Base-by-base conservation (phyloP, 1,140 invertebrate genomes). In the Wasmannia auropunctata region DNA sequence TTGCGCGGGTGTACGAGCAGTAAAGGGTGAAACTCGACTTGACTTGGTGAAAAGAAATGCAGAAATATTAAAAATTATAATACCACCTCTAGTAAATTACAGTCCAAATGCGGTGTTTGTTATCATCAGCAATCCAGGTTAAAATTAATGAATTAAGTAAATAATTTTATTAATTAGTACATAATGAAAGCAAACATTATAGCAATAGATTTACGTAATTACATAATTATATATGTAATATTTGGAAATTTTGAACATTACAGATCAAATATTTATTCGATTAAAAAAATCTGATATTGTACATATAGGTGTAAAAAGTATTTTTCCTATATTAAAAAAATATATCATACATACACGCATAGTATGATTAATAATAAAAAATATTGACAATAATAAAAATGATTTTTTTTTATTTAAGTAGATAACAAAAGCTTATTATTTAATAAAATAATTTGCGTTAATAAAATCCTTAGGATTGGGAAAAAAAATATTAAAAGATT, bases 111-210 rank as follows among this genome's bases (percentile, higher is more conserved):
- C 96, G 43, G 94, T 97, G 34, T 94, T 97, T 72, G 8, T 97
- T 6, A 92, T 97, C 72, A 95, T 96, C 7, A 95, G 96, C n/a
- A 97, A 97, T 93, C 96, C 96, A 93, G 96, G 96, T 96, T 92
- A 11, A 65, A 51, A 86, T 60, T 16, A 49, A 69, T 85, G 51
- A 46, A 74, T 79, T n/a, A n/a, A 31, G 8, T 40, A 67, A 51
- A 34, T 0, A 14, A 11, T 25, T 37, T 16, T 25, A 74, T 56
- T 58, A 65, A 22, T 65, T 65, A 40, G 0, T 4, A 63, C n/a
- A n/a, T 34, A 34, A 40, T 60, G n/a, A 8, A 46, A 46, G 16
- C 43, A 16, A 46, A 46, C 3, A 16, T 16, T 46, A 14, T 46
- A 46, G 16, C 16, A 0, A 37, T n/a, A n/a, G n/a, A n/a, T n/a